Evolutionary conservation across 2,888 invertebrate genomes (phyloP).

Genomic region (Netelia virgata): DNA sequence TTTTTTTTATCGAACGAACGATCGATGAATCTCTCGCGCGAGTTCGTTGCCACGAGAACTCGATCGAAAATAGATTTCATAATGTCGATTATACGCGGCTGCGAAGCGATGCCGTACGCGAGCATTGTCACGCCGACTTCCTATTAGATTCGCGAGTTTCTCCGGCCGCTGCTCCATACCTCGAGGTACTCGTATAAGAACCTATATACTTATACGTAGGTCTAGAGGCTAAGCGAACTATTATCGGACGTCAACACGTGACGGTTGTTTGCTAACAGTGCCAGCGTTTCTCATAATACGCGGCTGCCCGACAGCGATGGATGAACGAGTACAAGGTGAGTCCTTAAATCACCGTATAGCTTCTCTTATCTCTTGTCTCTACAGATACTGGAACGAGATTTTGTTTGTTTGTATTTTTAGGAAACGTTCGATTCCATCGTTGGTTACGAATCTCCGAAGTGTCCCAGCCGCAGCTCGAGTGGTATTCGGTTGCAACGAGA

Average conservation of each 20-base stretch:
- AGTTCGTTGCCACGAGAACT: conserved; percentile 36
- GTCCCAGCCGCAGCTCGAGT: background rate
- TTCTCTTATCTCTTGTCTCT: too few relatives aligned
- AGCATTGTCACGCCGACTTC: conserved; percentile 33
- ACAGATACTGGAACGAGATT: too few relatives aligned
- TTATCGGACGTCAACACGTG: conserved; percentile 66
- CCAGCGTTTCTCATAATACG: conserved; percentile 5
- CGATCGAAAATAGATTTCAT: conserved; percentile 12
- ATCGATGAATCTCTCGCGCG: conserved; percentile 12
- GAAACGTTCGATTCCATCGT: too few relatives aligned
- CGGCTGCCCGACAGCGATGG: background rate
- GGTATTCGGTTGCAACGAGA: background rate
- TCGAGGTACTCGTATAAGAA: background rate
- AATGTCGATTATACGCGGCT: conserved; percentile 2
- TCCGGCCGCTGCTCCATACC: conserved; percentile 28
- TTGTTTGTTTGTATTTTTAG: too few relatives aligned
- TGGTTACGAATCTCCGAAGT: too few relatives aligned
- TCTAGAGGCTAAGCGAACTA: conserved; percentile 30
- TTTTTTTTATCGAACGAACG: conserved; percentile 29
- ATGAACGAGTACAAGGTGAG: conserved; percentile 9
- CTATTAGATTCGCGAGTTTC: conserved; percentile 55
- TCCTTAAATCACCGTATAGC: background rate
- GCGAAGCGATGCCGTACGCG: background rate
- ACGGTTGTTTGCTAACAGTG: conserved; percentile 54
- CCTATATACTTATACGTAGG: background rate